Conservation (phyloP, 2,113 vertebrate species). For the Ardeotis arabs region DNA sequence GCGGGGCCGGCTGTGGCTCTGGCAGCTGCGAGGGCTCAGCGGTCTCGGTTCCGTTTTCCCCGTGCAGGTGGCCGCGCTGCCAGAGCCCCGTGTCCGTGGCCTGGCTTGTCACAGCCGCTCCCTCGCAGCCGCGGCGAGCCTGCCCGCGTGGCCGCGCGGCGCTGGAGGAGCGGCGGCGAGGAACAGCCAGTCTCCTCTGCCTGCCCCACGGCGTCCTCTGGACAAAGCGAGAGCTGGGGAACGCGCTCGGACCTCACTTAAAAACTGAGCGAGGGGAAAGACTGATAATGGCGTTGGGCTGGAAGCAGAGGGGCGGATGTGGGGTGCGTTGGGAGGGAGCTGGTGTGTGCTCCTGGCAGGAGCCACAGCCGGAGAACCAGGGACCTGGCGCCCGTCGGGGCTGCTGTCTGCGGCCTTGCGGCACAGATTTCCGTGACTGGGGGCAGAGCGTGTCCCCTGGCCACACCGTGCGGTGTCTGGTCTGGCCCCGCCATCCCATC, state of each 20-base stretch:
- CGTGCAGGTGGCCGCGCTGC: background rate
- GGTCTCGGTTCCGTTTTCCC: background rate
- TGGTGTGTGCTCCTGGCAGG: background rate
- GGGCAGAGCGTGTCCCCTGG: background rate
- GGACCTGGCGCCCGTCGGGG: accelerated
- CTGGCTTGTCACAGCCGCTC: background rate
- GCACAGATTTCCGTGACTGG: background rate
- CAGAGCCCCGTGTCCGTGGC: background rate
- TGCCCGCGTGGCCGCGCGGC: accelerated
- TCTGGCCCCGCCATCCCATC: background rate
- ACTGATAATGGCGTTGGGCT: background rate
- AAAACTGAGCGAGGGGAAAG: background rate
- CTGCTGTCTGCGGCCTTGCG: background rate
- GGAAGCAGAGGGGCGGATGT: accelerated
- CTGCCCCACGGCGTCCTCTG: accelerated
- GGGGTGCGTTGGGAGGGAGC: background rate
- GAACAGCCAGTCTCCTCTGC: background rate
- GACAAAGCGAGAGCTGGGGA: background rate
- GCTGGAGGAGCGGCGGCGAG: accelerated
- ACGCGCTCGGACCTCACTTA: background rate
- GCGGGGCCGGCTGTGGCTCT: background rate
- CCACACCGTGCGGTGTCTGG: accelerated
- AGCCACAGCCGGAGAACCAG: background rate
- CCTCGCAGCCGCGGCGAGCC: background rate
- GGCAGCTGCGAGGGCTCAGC: background rate